Conservation (phyloP, 2,113 vertebrate genomes). For the Prunella fulvescens region DNA sequence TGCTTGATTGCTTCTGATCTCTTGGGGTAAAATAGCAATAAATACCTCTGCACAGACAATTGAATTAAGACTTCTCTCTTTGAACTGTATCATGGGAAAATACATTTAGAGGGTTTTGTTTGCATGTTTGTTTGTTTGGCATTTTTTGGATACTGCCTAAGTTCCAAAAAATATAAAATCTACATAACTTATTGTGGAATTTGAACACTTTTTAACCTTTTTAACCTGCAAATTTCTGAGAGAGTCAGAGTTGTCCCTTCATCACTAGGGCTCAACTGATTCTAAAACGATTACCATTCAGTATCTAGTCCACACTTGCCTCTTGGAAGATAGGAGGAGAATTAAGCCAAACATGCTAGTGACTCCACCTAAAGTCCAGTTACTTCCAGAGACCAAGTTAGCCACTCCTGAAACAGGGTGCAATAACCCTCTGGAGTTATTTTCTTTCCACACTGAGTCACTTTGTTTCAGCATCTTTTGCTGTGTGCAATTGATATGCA, state of each 20-base stretch:
- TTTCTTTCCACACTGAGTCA: not conserved
- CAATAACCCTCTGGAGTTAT: not conserved
- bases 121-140: not conserved
- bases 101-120: not conserved
- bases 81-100: not conserved
- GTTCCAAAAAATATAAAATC: not conserved
- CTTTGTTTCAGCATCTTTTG: not conserved
- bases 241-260: not conserved
- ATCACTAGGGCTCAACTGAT: not conserved
- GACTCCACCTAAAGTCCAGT: not conserved
- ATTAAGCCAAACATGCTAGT: not conserved
- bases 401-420: not conserved
- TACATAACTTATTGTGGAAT: not conserved
- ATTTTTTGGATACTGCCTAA: rapidly evolving
- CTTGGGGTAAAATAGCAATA: not conserved
- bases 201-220: not conserved
- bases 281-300: not conserved
- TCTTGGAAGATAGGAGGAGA: not conserved
- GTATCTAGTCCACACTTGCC: not conserved
- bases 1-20: not conserved
- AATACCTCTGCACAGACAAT: not conserved
- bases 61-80: not conserved
- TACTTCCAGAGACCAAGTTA: not conserved
- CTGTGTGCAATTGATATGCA: not conserved
- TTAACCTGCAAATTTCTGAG: not conserved